phyloP scores from a whole-genome alignment of 2,888 invertebrate species.

The Hydrotaea diabolus region DNA sequence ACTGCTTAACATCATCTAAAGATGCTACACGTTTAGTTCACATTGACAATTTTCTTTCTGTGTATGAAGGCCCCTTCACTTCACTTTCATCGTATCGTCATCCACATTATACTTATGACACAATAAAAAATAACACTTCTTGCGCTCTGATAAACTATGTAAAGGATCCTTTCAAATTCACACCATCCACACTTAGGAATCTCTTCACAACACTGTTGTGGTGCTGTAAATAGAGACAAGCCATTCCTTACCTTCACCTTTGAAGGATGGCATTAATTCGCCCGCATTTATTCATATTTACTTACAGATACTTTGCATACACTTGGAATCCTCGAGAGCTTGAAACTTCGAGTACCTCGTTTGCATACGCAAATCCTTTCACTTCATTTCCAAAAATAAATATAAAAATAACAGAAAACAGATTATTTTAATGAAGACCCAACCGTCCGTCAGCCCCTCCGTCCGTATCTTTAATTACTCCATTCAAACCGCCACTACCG shows the following conservation, averaged over 20 bases:
- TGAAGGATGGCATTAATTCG: not conserved
- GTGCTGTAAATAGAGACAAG: not conserved
- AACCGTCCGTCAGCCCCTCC: too few relatives aligned
- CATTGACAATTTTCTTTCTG: not conserved
- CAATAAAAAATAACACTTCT: not conserved
- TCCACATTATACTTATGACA: not conserved
- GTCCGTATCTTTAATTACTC: slow-evolving; percentile 22
- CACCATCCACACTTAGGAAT: not conserved
- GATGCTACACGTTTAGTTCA: too few relatives aligned
- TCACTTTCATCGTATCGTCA: not conserved
- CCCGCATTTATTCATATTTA: not conserved
- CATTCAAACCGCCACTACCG: not conserved
- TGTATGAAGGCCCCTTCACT: not conserved
- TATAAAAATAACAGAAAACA: not conserved
- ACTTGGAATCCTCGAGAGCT: not conserved
- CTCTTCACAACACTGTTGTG: not conserved
- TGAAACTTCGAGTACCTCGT: not conserved
- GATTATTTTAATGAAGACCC: slow-evolving; percentile 39
- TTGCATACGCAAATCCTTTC: slow-evolving; percentile 32
- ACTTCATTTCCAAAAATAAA: not conserved
- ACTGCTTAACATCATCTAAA: too few relatives aligned
- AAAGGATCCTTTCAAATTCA: not conserved
- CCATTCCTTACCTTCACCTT: not conserved
- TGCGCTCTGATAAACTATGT: not conserved
- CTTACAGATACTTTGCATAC: slow-evolving; percentile 5